Percentiles rank a stretch among this genome's conserved stretches.
Conservation (phyloP, 2,797 vertebrate species). For the Bovichtus variegatus region DNA sequence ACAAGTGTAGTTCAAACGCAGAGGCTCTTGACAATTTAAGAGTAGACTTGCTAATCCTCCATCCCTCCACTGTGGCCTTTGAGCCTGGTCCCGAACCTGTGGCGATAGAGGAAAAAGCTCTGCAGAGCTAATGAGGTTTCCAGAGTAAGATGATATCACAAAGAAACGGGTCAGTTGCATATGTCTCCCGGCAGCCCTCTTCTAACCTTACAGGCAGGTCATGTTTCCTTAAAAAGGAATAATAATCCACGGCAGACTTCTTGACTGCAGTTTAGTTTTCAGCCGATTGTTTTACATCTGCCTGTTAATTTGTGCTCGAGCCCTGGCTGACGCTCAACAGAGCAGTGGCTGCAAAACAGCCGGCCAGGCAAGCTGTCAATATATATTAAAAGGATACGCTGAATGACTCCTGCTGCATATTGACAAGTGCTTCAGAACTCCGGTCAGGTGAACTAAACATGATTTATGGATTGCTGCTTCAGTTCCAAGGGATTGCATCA, state of each 20-base stretch:
- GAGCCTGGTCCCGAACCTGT: conserved; percentile 26
- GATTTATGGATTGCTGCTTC: background rate
- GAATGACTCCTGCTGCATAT: conserved; percentile 24
- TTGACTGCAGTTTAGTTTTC: conserved; percentile 37
- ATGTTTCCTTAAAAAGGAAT: conserved; percentile 31
- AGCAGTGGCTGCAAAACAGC: conserved; percentile 25
- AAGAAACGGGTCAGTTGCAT: conserved; percentile 57
- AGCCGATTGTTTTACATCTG: conserved; percentile 45
- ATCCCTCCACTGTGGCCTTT: conserved; percentile 39
- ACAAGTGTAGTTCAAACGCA: conserved; percentile 23
- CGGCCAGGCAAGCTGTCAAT: conserved; percentile 27
- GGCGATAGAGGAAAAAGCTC: conserved; percentile 53
- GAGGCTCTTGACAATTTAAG: conserved; percentile 30
- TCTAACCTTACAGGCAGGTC: conserved; percentile 18
- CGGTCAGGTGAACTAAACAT: conserved; percentile 26
- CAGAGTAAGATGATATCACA: conserved; percentile 66
- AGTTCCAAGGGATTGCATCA: background rate
- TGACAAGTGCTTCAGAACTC: conserved; percentile 12
- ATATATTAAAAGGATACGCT: conserved; percentile 19
- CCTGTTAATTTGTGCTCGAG: conserved; percentile 40
- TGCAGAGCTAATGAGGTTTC: conserved; percentile 59
- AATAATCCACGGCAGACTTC: conserved; percentile 9
- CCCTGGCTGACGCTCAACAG: conserved; percentile 32
- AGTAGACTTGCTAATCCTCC: conserved; percentile 52
- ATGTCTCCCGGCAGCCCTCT: conserved; percentile 19